Conservation (phyloP, 2,113 vertebrate species). For the Actinemys pallida region DNA sequence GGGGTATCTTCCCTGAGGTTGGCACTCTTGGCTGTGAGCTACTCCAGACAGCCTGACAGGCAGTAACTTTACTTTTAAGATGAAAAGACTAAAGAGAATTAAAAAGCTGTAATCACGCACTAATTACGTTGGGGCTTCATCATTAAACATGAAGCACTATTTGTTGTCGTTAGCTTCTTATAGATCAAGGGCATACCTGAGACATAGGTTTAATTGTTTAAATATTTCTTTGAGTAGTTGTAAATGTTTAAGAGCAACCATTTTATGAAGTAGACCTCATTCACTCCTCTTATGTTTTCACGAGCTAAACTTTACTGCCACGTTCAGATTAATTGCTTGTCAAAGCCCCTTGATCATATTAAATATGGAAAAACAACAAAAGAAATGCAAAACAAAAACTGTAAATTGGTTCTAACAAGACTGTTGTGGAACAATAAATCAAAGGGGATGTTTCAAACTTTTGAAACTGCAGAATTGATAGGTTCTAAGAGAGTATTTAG, state of each 20-base stretch:
- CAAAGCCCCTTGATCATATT: conserved; percentile 66
- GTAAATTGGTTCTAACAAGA: conserved; percentile 23
- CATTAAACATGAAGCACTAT: conserved; percentile 43
- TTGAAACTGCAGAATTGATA: conserved; percentile 46
- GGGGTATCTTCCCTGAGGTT: neutral
- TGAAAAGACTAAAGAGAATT: neutral
- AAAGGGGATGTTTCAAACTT: conserved; percentile 37
- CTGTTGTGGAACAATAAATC: conserved; percentile 55
- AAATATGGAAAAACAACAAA: conserved; percentile 45
- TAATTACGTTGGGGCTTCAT: conserved; percentile 28
- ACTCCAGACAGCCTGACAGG: neutral
- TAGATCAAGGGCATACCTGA: conserved; percentile 1
- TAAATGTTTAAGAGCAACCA: conserved; percentile 56
- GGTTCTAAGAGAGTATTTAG: conserved; percentile 42
- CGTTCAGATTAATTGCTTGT: conserved; percentile 67
- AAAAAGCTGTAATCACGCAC: neutral
- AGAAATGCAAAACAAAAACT: conserved; percentile 3
- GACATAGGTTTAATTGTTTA: conserved; percentile 28
- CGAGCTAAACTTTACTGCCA: conserved; percentile 33
- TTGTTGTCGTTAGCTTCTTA: conserved; percentile 6
- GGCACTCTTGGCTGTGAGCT: neutral
- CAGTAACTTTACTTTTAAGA: neutral
- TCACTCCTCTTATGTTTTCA: conserved; percentile 36
- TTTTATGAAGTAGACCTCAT: conserved; percentile 12
- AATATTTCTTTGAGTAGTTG: conserved; percentile 42